A percentile compares a stretch with the other conserved stretches of the same genome.
phyloP scores from a whole-genome alignment of 1,140 invertebrate genomes.

The Zaprionus tsacasi region DNA sequence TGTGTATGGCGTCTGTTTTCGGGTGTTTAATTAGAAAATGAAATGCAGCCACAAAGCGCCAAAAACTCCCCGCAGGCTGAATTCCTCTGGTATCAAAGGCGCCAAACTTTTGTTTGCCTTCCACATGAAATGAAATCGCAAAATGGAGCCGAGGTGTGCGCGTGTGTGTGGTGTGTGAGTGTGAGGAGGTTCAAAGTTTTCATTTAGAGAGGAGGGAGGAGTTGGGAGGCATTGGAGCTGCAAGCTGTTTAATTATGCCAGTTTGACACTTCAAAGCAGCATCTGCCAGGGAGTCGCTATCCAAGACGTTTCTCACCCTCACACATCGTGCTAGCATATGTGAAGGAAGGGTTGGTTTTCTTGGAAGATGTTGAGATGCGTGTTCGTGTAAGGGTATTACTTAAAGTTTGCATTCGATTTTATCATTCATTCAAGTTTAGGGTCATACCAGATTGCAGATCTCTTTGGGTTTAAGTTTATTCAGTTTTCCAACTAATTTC shows the following conservation, averaged over 20 bases:
- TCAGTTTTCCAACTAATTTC: not conserved
- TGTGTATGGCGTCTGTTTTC: slow-evolving; percentile 50
- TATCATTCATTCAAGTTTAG: not conserved
- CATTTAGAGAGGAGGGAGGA: slow-evolving; percentile 21
- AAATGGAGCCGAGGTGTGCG: slow-evolving; percentile 55
- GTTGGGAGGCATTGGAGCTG: slow-evolving; percentile 11
- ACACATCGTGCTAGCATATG: not conserved
- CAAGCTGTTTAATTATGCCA: slow-evolving; percentile 77
- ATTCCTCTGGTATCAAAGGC: slow-evolving; percentile 49
- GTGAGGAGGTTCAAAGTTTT: slow-evolving; percentile 38
- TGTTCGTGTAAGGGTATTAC: not conserved
- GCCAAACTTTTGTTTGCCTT: slow-evolving; percentile 66
- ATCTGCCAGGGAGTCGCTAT: slow-evolving; percentile 25
- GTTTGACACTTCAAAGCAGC: slow-evolving; percentile 82
- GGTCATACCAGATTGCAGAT: not conserved
- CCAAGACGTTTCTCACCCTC: slow-evolving; percentile 12
- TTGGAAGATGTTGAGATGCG: slow-evolving; percentile 3
- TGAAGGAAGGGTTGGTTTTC: slow-evolving; percentile 23
- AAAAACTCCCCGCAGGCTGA: slow-evolving; percentile 41
- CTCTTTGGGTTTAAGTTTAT: not conserved
- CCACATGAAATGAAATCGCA: slow-evolving; percentile 46
- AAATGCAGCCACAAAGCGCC: slow-evolving; percentile 63
- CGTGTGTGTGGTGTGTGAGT: slow-evolving; percentile 41
- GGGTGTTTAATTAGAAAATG: slow-evolving; percentile 80
- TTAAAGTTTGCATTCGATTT: slow-evolving; percentile 10